Evolutionary conservation across 2,797 vertebrate genomes (phyloP), one percentile per base, ranked within the genome.

Genomic region (Clarias platycephalus): DNA sequence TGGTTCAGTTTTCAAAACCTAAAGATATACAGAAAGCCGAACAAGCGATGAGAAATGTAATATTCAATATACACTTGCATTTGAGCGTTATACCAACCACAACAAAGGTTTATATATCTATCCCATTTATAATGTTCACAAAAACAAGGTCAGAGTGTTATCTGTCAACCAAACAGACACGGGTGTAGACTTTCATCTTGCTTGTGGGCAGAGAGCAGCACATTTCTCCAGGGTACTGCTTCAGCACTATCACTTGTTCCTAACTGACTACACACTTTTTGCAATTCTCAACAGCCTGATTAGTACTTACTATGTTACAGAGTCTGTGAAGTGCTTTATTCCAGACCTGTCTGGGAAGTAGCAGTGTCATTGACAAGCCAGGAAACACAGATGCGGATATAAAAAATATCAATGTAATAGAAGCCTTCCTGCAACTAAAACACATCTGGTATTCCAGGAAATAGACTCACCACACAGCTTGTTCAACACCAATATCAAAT

Each of bases 151-250:
- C 74, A 77, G 74, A 7, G 4, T 24, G 5, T 22, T 72, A 74
- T 74, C 40, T n/a, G n/a, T n/a, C 28, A 20, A 79, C 55, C 83
- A 53, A 75, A 72, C 18, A 20, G 18, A 49, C 22, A 37, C 1
- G 2, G 28, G n/a, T 66, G 40, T 40, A 76, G 71, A 67, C 18
- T 8, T 55, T 53, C 37, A 84, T 40, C 49, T 76, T 68, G 60
- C 72, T 72, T 57, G 20, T 16, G 37, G 64, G 64, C 28, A 37
- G 0, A 22, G 15, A 53, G 26, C 20, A 26, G 64, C 64, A 71
- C 13, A 82, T 49, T 62, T 85, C 40, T 77, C 80, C 37, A 34
- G 57, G 80, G 31, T 24, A 60, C 24, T 75, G 57, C 68, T 62
- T 40, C 62, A 67, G 31, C 53, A 76, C 60, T 49, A 68, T 75